These are phyloP conservation scores for Gallinago nigripennis DNA, from an alignment of 2,797 vertebrate genomes.

Conservation along the genomic window DNA sequence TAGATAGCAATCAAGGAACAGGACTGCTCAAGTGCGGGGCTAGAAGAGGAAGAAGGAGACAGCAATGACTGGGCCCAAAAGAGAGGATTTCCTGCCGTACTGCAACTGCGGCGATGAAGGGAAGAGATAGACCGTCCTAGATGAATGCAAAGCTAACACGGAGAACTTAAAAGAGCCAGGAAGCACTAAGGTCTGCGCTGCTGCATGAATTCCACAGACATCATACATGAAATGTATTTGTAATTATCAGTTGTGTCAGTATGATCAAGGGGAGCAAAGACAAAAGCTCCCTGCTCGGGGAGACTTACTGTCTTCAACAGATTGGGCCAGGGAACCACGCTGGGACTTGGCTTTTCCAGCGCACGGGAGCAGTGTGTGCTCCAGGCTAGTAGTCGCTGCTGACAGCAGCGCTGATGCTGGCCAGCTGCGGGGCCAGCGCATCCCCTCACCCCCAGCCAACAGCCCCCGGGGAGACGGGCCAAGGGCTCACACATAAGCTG, in stretches of 20 bases:
- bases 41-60: conserved; percentile 35
- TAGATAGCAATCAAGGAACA: conserved; percentile 60
- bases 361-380: neutral
- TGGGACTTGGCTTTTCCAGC: neutral
- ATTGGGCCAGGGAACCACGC: neutral
- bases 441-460: neutral
- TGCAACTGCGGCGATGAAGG: neutral
- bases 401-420: conserved; percentile 22
- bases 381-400: conserved; percentile 29
- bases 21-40: neutral
- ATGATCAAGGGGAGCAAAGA: conserved; percentile 19
- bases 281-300: neutral
- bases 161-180: neutral
- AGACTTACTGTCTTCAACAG: neutral
- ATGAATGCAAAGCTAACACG: neutral
- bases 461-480: neutral
- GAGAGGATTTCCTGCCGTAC: conserved; percentile 38
- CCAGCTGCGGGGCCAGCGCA: conserved; percentile 6
- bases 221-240: neutral
- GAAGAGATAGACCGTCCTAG: neutral
- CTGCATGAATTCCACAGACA: neutral
- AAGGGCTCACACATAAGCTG: neutral
- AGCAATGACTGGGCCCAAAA: neutral
- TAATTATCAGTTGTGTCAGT: neutral
- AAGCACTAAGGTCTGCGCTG: neutral